Evolutionary conservation across 1,140 invertebrate genomes (phyloP), one percentile per base, ranked within the genome.

Genomic region (Drosophila lacteicornis): DNA sequence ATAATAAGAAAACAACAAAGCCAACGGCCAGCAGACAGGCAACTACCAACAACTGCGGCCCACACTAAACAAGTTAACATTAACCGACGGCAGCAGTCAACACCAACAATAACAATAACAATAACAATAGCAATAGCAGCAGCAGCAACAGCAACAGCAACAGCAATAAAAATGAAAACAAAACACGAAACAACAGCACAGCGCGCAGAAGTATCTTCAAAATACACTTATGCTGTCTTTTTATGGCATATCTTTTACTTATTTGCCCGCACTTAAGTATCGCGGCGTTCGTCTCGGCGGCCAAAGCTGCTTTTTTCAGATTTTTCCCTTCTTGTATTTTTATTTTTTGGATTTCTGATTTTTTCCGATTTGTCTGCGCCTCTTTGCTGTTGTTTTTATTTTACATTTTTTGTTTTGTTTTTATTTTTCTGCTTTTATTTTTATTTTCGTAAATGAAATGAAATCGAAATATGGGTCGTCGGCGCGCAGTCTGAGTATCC

Each of bases 241-340:
- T 88, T 88, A 80, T 73, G 80, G 83, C 83, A 82, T 88, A 83
- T 88, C 80, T 88, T 88, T 83, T 75, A 88, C 84, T 88, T 88
- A 77, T 88, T 87, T 78, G 80, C 69, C 73, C 79, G 84, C 80
- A 88, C 80, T 84, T 84, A 71, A 88, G 84, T 75, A 82, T 68
- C 78, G 73, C 66, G 66, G 84, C 68, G 67, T 51, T 82, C 67
- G 81, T 83, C 77, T 71, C 58, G 49, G 25, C 42, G 49, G 50
- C 60, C 66, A 78, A 82, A 82, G 82, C 68, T 79, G 82, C 73
- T 71, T 82, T 79, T 86, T 86, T 61, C 55, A 65, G 56, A 69
- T 84, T 62, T 62, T 73, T 55, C 62, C 56, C 46, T 49, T 56
- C 42, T 43, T 59, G 57, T 51, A 61, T 61, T 60, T 55, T 36